Percentiles rank a stretch among this genome's conserved stretches.
Conservation (phyloP, 1,140 invertebrate species). For the Muscidifurax raptorellus region DNA sequence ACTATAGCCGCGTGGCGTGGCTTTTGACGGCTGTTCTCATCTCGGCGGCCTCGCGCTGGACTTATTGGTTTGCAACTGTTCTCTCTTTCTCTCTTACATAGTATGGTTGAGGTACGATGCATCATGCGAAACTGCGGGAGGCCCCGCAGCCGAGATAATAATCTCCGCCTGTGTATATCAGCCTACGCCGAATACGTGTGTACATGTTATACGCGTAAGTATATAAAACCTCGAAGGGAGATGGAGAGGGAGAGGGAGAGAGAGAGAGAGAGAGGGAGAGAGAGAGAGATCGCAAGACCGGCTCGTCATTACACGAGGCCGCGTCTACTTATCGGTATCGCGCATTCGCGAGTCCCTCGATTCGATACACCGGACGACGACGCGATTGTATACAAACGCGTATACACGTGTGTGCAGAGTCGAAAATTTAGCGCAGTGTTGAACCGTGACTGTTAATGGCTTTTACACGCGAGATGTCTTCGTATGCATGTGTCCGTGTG, state of each 20-base stretch:
- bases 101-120: conserved; percentile 36
- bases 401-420: background rate
- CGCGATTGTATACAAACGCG: background rate
- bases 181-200: background rate
- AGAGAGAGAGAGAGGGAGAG: background rate
- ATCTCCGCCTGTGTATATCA: conserved; percentile 36
- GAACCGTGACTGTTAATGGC: conserved; percentile 43
- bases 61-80: background rate
- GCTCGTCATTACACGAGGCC: conserved; percentile 44
- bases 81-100: background rate
- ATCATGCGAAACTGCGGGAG: conserved; percentile 50
- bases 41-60: background rate
- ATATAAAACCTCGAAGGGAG: too few relatives aligned
- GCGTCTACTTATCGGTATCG: conserved; percentile 47
- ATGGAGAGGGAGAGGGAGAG: conserved; percentile 8
- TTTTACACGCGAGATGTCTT: conserved; percentile 45
- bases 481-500: background rate
- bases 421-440: conserved; percentile 21
- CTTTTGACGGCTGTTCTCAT: conserved; percentile 41
- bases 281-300: background rate
- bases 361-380: background rate
- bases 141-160: conserved; percentile 43
- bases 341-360: conserved; percentile 2
- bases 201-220: background rate
- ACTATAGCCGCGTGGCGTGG: conserved; percentile 26